Evolutionary conservation across 2,113 vertebrate genomes (phyloP).

Genomic region (Megaceryle maxima): DNA sequence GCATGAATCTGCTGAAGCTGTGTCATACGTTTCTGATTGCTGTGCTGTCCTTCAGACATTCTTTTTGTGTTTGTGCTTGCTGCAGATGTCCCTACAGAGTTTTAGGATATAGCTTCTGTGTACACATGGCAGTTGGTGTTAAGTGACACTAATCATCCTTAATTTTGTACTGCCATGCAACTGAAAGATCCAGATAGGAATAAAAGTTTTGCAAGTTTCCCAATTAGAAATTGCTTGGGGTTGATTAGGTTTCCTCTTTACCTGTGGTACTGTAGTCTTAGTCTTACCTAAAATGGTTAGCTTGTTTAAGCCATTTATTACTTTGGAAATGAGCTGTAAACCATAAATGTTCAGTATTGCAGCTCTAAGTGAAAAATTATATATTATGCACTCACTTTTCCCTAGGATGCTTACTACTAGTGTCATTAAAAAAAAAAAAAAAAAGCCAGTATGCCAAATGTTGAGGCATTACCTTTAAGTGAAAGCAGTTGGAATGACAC

Average conservation of each 20-base stretch:
- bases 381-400: background rate
- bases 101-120: accelerated
- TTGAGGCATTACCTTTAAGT: background rate
- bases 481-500: background rate
- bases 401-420: background rate
- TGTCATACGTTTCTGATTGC: background rate
- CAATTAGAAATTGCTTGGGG: background rate
- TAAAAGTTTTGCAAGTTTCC: background rate
- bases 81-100: too few species aligned
- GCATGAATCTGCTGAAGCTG: accelerated
- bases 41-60: background rate
- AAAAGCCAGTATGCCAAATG: background rate
- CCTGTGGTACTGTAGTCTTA: background rate
- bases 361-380: background rate
- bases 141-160: background rate
- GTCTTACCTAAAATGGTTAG: background rate
- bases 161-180: accelerated
- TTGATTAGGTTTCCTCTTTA: background rate
- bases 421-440: background rate
- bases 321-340: background rate
- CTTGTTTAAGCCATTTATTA: background rate
- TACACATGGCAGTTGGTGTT: background rate
- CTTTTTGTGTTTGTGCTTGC: background rate
- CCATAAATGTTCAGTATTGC: accelerated
- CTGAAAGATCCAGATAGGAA: background rate